Evolutionary conservation across 2,888 invertebrate genomes (phyloP).

Genomic region (Caenorhabditis japonica): DNA sequence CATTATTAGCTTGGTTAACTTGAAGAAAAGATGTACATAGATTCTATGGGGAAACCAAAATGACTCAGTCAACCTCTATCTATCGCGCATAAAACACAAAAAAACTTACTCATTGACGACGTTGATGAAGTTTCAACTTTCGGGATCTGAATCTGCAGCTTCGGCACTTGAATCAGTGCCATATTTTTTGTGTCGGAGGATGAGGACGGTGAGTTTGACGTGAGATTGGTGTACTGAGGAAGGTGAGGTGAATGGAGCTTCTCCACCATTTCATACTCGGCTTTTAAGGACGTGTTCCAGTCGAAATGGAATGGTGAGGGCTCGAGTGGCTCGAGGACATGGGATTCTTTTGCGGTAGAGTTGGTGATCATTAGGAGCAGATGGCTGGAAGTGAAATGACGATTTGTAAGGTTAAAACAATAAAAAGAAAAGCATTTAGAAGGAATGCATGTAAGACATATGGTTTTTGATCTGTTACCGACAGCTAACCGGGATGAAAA

Average conservation of each 20-base stretch:
- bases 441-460: background rate
- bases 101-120: conserved; percentile 11
- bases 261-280: conserved; percentile 14
- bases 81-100: background rate
- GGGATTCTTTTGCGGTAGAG: conserved; percentile 16
- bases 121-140: conserved; percentile 6
- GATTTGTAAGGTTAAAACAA: background rate
- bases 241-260: conserved; percentile 24
- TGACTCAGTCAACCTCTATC: conserved; percentile 2
- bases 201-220: conserved; percentile 14
- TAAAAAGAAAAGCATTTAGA: background rate
- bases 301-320: conserved; percentile 8
- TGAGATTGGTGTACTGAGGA: conserved; percentile 31
- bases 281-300: conserved; percentile 18
- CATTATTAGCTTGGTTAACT: conserved; percentile 31
- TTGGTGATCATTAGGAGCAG: conserved; percentile 31
- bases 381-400: conserved; percentile 6
- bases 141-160: conserved; percentile 9
- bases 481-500: background rate
- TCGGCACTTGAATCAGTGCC: background rate
- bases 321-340: background rate
- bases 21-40: background rate
- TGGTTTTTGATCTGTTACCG: conserved; percentile 5
- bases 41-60: background rate
- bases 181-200: conserved; percentile 5